These are phyloP conservation scores for Tenthredo livida DNA, from an alignment of 2,888 invertebrate genomes.

Conservation along the genomic window DNA sequence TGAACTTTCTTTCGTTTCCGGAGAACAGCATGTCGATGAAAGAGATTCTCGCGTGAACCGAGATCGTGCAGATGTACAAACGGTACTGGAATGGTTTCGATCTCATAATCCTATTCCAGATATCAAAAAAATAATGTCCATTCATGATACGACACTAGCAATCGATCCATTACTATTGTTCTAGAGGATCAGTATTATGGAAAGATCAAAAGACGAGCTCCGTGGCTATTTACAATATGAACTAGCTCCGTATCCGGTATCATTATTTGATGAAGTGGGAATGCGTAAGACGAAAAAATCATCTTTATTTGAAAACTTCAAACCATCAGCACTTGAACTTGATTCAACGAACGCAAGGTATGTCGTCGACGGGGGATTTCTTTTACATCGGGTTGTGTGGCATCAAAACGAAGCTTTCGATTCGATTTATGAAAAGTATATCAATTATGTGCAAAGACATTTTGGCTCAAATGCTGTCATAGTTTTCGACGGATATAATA, in stretches of 20 bases:
- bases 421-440: slow-evolving; percentile 61
- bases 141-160: slow-evolving; percentile 48
- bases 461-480: slow-evolving; percentile 59
- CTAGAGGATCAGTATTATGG: slow-evolving; percentile 57
- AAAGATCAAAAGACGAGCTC: slow-evolving; percentile 57
- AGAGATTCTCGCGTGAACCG: slow-evolving; percentile 59
- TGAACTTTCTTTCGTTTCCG: slow-evolving; percentile 36
- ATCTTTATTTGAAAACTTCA: slow-evolving; percentile 58
- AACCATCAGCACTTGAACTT: not conserved
- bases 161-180: slow-evolving; percentile 59
- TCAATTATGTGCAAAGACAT: slow-evolving; percentile 61
- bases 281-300: slow-evolving; percentile 60
- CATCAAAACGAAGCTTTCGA: slow-evolving; percentile 57
- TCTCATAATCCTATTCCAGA: slow-evolving; percentile 55
- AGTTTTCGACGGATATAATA: slow-evolving; percentile 64
- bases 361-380: slow-evolving; percentile 67
- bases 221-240: slow-evolving; percentile 58
- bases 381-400: slow-evolving; percentile 68
- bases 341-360: slow-evolving; percentile 44
- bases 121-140: too few species aligned
- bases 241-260: slow-evolving; percentile 59
- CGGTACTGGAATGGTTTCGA: slow-evolving; percentile 61
- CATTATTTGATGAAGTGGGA: slow-evolving; percentile 59
- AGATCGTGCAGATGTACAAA: slow-evolving; percentile 61
- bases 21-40: slow-evolving; percentile 67